Evolutionary conservation across 2,888 invertebrate genomes (phyloP).

Genomic region (Ligdia adustata): DNA sequence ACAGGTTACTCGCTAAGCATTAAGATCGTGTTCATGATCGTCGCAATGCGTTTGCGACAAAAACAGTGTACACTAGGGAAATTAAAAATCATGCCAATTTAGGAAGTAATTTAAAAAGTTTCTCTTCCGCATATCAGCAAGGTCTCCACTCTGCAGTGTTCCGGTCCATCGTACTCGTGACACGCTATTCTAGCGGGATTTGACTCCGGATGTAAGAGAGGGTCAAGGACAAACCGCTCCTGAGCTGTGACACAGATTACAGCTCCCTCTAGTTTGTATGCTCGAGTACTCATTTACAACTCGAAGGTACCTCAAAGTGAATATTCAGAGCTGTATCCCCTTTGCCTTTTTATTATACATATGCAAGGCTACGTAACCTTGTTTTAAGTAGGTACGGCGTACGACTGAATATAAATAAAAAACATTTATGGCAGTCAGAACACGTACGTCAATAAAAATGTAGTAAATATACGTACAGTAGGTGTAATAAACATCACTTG

Average conservation of each 20-base stretch:
- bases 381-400: neutral
- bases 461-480: neutral
- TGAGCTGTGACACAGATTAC: conserved; percentile 4
- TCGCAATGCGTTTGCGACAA: no score
- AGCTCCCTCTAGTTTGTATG: neutral
- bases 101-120: no score
- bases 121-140: no score
- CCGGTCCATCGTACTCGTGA: conserved; percentile 2
- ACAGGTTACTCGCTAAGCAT: no score
- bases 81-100: no score
- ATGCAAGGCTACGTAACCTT: neutral
- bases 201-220: neutral
- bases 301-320: conserved; percentile 12
- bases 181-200: neutral
- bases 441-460: conserved; percentile 13
- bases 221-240: conserved; percentile 3
- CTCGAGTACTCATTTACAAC: conserved; percentile 6
- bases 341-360: conserved; percentile 14
- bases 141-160: no score
- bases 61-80: no score
- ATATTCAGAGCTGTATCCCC: conserved; percentile 10
- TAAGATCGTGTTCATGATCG: no score
- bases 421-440: neutral
- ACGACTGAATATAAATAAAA: conserved; percentile 3
- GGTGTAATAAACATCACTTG: conserved; percentile 1